These are phyloP conservation scores for Rhodophaea formosa DNA, from an alignment of 2,888 invertebrate genomes.

Conservation along the genomic window DNA sequence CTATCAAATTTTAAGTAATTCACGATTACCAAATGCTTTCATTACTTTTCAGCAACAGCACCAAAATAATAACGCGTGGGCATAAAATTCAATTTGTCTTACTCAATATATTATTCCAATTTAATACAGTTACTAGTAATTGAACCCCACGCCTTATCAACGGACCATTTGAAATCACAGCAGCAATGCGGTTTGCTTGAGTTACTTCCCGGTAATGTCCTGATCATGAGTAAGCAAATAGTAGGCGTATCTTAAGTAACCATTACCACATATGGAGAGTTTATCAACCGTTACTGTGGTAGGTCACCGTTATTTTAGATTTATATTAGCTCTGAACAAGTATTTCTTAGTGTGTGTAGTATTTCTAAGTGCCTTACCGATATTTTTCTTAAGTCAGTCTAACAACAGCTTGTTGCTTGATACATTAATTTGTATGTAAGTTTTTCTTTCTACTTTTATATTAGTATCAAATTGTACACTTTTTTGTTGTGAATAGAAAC, in stretches of 20 bases:
- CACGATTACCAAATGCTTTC: background rate
- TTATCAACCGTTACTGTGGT: constrained; percentile 1
- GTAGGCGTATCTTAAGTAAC: constrained; percentile 2
- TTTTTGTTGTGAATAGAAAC: no score
- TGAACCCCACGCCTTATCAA: background rate
- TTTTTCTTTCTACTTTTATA: no score
- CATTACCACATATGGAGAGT: constrained; percentile 8
- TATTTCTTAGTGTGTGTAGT: background rate
- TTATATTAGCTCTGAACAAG: background rate
- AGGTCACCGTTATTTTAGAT: background rate
- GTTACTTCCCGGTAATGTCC: constrained; percentile 6
- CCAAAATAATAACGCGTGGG: background rate
- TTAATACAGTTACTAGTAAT: background rate
- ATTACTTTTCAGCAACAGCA: background rate
- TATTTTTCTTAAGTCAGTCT: no score
- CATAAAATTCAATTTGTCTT: background rate
- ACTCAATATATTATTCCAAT: background rate
- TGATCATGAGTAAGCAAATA: background rate
- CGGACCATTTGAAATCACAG: background rate
- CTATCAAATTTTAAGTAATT: no score
- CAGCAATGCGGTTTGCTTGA: background rate
- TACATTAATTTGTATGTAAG: no score
- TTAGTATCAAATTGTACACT: no score
- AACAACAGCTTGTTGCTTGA: no score
- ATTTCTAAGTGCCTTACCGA: no score